Evolutionary conservation across 2,888 invertebrate species (phyloP), one percentile per base, ranked within the genome.

Genomic region (Perizoma affinitatum): DNA sequence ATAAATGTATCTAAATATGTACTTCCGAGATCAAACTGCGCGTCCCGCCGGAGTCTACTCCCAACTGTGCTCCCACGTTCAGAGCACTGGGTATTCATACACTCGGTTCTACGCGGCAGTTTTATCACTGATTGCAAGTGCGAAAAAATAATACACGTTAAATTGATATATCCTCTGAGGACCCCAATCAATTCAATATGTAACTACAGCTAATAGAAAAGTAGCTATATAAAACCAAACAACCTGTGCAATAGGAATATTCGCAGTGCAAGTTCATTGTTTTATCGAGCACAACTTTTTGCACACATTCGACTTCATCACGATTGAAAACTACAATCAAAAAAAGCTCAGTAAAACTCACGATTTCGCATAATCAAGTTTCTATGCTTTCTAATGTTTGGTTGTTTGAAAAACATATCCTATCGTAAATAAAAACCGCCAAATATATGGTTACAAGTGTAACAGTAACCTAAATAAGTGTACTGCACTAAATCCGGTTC

Each of bases 221-320:
- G 40, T 42, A 60, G 43, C 47, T 34, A 45, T 38, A 10, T 35
- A 55, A 52, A 51, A 52, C 57, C 51, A 54, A 69, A 38, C 87
- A 77, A 38, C 82, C 82, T 82, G 79, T 82, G 70, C 66, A 65
- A 40, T 53, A 58, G 22, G 22, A 2, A 22, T 47, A 61, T 65
- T 71, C 71, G 72, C 69, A 81, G 77, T 75, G 78, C 78, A 85
- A 85, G 85, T 86, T 85, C 86, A 88, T 88, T 90, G 88, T 89
- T 79, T 71, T 71, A 69, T 54, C 58, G 60, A 62, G 65, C 63
- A 47, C 61, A 55, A 66, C 60, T 85, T 89, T 88, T 89, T 88
- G 80, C 67, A 53, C 63, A 67, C 71, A 71, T 80, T 80, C 78
- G 70, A 73, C 79, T 81, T 80, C 81, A 69, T 73, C 72, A 73